These are phyloP conservation scores for Intellagama lesueurii DNA, from an alignment of 2,797 vertebrate genomes.

Conservation along the genomic window DNA sequence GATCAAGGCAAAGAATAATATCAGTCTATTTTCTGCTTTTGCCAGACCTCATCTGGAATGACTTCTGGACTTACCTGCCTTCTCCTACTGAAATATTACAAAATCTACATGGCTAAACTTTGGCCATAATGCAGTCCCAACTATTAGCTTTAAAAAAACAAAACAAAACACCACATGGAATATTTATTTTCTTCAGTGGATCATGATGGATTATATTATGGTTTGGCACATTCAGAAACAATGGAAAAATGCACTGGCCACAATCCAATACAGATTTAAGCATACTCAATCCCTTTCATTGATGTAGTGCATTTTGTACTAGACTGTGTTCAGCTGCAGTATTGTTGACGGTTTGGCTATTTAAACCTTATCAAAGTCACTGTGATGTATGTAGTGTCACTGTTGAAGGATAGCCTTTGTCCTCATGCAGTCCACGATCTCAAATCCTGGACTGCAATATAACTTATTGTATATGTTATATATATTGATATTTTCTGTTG, in stretches of 20 bases:
- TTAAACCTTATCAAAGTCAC: background rate
- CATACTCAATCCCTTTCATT: background rate
- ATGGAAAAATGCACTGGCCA: conserved; percentile 1
- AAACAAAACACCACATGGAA: background rate
- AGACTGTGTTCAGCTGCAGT: background rate
- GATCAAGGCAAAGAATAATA: too few relatives aligned
- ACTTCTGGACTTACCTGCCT: too few relatives aligned
- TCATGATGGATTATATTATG: conserved; percentile 10
- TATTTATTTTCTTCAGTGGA: conserved; percentile 17
- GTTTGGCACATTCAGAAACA: conserved; percentile 6
- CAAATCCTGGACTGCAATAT: too few relatives aligned
- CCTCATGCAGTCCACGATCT: background rate
- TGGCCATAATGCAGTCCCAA: too few relatives aligned
- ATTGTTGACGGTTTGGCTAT: background rate
- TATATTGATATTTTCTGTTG: background rate
- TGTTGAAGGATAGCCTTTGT: background rate
- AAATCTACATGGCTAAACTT: background rate
- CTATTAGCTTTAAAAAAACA: background rate
- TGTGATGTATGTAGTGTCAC: background rate
- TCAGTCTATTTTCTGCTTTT: background rate
- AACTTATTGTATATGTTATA: background rate
- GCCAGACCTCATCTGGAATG: background rate
- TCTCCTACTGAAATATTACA: background rate
- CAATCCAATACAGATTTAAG: background rate
- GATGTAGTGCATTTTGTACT: background rate